Conservation (phyloP, 2,888 invertebrate genomes). For the Macrophya annulata region DNA sequence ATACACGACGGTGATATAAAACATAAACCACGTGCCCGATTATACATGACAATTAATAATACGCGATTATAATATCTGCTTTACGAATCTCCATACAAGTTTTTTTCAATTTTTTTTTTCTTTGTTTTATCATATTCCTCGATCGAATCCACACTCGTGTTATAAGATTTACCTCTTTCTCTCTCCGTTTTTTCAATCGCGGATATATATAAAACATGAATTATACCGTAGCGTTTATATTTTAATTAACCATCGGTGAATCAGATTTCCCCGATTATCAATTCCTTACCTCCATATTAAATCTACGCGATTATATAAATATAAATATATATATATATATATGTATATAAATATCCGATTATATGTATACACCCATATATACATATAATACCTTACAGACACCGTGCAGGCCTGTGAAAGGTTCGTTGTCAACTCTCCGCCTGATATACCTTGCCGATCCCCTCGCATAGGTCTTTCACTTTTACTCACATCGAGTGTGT, state of each 20-base stretch:
- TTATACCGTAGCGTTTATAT: no score
- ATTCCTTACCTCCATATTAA: neutral
- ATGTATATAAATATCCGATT: no score
- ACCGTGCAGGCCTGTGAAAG: slow-evolving; percentile 21
- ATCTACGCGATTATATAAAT: neutral
- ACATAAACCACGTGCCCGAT: slow-evolving; percentile 25
- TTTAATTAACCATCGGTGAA: neutral
- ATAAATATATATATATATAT: neutral
- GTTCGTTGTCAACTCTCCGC: slow-evolving; percentile 40
- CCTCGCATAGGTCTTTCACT: slow-evolving; percentile 43
- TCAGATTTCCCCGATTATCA: neutral
- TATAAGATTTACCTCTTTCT: no score
- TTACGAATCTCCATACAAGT: neutral
- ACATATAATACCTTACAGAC: no score
- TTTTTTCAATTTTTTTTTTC: no score
- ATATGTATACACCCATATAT: neutral
- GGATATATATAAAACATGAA: no score
- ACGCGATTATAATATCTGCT: neutral
- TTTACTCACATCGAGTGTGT: slow-evolving; percentile 43
- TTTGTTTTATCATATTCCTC: no score
- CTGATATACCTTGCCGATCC: neutral
- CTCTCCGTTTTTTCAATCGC: neutral
- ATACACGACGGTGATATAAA: neutral
- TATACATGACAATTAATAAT: neutral
- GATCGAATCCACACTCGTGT: no score